These are phyloP conservation scores for Delia radicum DNA, from an alignment of 1,140 invertebrate genomes.

Conservation along the genomic window DNA sequence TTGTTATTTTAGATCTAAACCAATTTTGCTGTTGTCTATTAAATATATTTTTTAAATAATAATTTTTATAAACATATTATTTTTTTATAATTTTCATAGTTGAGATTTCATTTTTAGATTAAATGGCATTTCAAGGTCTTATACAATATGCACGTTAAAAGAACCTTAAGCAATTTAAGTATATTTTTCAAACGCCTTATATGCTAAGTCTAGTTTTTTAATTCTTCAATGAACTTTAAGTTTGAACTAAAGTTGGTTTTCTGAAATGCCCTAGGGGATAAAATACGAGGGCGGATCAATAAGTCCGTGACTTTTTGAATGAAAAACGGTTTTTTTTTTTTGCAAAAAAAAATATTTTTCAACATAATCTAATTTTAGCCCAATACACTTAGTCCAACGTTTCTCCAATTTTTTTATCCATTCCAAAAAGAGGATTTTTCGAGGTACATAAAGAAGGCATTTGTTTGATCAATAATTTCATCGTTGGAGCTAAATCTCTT, in stretches of 20 bases:
- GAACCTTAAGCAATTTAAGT: not conserved
- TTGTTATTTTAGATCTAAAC: not conserved
- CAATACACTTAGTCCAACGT: too few relatives aligned
- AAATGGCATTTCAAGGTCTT: not conserved
- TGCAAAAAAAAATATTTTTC: too few relatives aligned
- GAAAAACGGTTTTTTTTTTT: too few relatives aligned
- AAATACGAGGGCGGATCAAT: too few relatives aligned
- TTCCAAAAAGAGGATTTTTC: too few relatives aligned
- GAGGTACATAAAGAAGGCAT: too few relatives aligned
- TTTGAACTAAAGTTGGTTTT: not conserved
- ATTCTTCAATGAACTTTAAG: not conserved
- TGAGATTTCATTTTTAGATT: not conserved
- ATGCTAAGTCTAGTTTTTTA: slow-evolving; percentile 30
- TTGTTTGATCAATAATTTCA: too few relatives aligned
- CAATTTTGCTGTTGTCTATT: not conserved
- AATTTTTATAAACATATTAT: not conserved
- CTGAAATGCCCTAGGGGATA: not conserved
- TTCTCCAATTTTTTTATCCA: too few relatives aligned
- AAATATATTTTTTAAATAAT: not conserved
- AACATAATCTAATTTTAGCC: too few relatives aligned
- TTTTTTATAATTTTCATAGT: not conserved
- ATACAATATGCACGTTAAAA: not conserved
- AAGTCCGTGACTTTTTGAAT: too few relatives aligned
- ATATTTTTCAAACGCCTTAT: not conserved
- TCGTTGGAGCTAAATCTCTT: too few relatives aligned